Percentiles rank a stretch among this genome's conserved stretches.
These are phyloP conservation scores for Meriones unguiculatus DNA, from an alignment of 2,113 vertebrate species.

Conservation along the genomic window DNA sequence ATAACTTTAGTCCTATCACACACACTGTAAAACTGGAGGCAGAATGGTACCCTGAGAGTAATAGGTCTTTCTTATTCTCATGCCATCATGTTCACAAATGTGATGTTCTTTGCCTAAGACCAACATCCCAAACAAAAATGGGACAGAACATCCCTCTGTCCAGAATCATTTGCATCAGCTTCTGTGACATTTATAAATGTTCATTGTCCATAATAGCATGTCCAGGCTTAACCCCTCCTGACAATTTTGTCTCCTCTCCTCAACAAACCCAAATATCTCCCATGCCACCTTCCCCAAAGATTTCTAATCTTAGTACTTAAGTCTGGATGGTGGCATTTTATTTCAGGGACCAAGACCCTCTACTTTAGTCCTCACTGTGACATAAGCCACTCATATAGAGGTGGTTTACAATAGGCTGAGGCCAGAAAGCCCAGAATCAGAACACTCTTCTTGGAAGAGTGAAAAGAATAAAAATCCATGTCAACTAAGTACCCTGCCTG, in stretches of 20 bases:
- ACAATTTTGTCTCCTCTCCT: neutral
- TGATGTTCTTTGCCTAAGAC: neutral
- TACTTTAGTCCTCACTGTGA: neutral
- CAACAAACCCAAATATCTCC: neutral
- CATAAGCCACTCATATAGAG: neutral
- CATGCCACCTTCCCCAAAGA: neutral
- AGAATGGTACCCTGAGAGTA: neutral
- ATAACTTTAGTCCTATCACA: neutral
- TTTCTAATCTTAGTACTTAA: constrained; percentile 13
- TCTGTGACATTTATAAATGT: neutral
- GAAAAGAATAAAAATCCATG: neutral
- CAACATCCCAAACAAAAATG: neutral
- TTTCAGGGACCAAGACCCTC: neutral
- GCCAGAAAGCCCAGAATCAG: constrained; percentile 3
- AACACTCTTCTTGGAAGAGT: neutral
- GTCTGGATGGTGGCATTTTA: neutral
- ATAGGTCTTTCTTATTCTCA: neutral
- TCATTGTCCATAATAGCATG: neutral
- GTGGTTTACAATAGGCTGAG: neutral
- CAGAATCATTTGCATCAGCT: neutral
- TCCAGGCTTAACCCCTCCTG: neutral
- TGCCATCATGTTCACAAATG: neutral
- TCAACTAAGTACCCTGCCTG: constrained; percentile 10
- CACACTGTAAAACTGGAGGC: neutral
- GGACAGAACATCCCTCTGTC: neutral